These are phyloP conservation scores for Arenicola marina DNA, from an alignment of 2,888 invertebrate genomes.

Conservation along the genomic window DNA sequence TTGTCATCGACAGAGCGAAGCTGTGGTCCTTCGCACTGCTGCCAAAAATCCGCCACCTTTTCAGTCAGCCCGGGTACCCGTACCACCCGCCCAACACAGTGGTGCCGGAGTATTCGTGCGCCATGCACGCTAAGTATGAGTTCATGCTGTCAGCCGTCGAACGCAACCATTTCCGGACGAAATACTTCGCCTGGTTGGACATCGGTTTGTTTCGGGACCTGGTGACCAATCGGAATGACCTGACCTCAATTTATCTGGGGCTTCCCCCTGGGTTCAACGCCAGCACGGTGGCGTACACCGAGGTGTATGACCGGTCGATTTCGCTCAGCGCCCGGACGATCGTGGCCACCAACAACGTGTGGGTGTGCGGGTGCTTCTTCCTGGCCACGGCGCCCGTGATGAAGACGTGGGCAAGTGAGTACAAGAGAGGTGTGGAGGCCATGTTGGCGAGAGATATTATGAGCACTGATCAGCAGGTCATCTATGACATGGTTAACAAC, in stretches of 20 bases:
- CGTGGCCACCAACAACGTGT: slow-evolving; percentile 38
- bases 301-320: slow-evolving; percentile 8
- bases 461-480: slow-evolving; percentile 49
- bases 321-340: slow-evolving; percentile 32
- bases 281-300: slow-evolving; percentile 13
- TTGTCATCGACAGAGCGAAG: slow-evolving; percentile 31
- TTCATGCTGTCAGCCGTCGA: slow-evolving; percentile 39
- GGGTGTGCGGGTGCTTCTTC: slow-evolving; percentile 50
- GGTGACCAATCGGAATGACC: slow-evolving; percentile 1
- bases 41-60: slow-evolving; percentile 37
- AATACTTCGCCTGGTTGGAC: slow-evolving; percentile 50
- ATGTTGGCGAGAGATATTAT: slow-evolving; percentile 37
- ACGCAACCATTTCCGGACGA: slow-evolving; percentile 40
- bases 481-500: slow-evolving; percentile 40
- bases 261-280: slow-evolving; percentile 19
- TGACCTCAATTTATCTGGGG: background rate
- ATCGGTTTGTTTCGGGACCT: slow-evolving; percentile 47
- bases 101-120: slow-evolving; percentile 45
- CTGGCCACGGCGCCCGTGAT: slow-evolving; percentile 37
- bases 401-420: slow-evolving; percentile 39
- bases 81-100: slow-evolving; percentile 46
- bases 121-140: slow-evolving; percentile 55
- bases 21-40: slow-evolving; percentile 43
- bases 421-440: slow-evolving; percentile 35
- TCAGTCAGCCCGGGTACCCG: slow-evolving; percentile 42